Percentiles rank a stretch among this genome's conserved stretches.
These are phyloP conservation scores for Amphiura filiformis DNA, from an alignment of 35 echinoderm and acorn worm genomes.

Conservation along the genomic window DNA sequence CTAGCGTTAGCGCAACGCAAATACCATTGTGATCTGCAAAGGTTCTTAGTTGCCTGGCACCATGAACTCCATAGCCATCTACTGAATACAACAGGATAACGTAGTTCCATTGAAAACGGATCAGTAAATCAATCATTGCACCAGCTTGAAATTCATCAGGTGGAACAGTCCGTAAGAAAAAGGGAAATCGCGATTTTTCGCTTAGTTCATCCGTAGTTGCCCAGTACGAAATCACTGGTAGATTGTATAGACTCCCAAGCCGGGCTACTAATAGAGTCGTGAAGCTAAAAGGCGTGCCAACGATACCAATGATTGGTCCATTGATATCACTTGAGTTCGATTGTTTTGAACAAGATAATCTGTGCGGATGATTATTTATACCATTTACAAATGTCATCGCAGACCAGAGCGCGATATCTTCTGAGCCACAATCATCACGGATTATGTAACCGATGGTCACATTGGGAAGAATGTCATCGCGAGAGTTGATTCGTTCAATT, in stretches of 20 bases:
- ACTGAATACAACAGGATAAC: constrained; percentile 21
- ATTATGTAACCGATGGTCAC: constrained; percentile 37
- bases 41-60: neutral
- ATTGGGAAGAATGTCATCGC: neutral
- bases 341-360: neutral
- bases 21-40: constrained; percentile 18
- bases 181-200: constrained; percentile 25
- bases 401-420: constrained; percentile 1
- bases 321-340: neutral
- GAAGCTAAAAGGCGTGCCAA: constrained; percentile 11
- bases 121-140: constrained; percentile 41
- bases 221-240: constrained; percentile 12
- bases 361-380: neutral
- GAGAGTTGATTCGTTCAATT: neutral
- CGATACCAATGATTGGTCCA: neutral
- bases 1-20: constrained; percentile 17
- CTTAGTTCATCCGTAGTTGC: constrained; percentile 38
- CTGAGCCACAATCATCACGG: constrained; percentile 5
- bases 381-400: neutral
- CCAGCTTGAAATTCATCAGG: constrained; percentile 36
- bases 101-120: constrained; percentile 43
- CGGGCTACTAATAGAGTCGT: neutral
- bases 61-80: constrained; percentile 30
- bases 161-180: constrained; percentile 42
- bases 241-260: neutral